phyloP scores from a whole-genome alignment of 2,113 vertebrate species.

The Dendropsophus ebraccatus region DNA sequence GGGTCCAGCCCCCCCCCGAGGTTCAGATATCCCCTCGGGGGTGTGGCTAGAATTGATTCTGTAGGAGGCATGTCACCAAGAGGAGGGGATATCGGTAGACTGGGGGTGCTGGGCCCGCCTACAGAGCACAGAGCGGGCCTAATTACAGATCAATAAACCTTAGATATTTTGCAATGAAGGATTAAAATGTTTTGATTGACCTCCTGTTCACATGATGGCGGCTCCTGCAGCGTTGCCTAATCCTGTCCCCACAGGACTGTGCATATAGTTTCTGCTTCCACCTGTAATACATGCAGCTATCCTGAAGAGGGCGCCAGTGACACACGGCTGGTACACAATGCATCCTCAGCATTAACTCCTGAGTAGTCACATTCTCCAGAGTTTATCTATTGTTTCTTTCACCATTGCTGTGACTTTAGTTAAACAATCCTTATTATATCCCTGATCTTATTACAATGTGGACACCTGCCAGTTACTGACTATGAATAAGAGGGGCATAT shows the following conservation, averaged over 20 bases:
- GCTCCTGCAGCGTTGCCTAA: neutral
- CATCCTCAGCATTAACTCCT: too few species aligned
- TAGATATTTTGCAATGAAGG: neutral
- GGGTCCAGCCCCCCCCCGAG: too few species aligned
- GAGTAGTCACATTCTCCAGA: too few species aligned
- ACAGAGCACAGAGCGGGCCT: too few species aligned
- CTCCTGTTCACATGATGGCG: neutral
- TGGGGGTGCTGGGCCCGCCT: too few species aligned
- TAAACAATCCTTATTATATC: neutral
- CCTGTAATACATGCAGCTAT: neutral
- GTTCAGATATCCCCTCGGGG: too few species aligned
- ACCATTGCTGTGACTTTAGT: neutral
- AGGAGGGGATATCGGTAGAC: too few species aligned
- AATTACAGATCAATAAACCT: too few species aligned
- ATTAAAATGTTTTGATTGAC: too few species aligned
- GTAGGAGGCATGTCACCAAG: too few species aligned
- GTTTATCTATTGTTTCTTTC: neutral
- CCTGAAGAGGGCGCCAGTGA: slow-evolving; percentile 22
- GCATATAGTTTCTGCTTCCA: neutral
- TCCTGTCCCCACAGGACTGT: neutral
- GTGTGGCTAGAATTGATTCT: too few species aligned
- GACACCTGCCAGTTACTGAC: neutral
- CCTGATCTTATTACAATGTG: neutral
- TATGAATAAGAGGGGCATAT: neutral
- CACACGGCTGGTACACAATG: neutral